Evolutionary conservation across 2,113 vertebrate genomes (phyloP), one percentile per base, ranked within the genome.

Genomic region (Acanthisitta chloris): DNA sequence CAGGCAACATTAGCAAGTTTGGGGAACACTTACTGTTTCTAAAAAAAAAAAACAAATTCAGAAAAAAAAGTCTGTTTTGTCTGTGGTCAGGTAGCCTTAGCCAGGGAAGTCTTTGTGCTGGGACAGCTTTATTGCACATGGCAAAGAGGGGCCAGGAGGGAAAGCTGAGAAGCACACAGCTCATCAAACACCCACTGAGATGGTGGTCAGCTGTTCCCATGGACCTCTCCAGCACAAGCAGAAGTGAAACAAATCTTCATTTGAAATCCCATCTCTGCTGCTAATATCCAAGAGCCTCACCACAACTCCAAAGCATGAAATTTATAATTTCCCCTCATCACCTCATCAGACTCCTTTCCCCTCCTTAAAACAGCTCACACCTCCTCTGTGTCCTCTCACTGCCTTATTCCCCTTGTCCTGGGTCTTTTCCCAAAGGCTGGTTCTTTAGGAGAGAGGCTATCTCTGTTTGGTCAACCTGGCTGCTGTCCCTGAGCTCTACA

Each of bases 401-500:
- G 51, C 24, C 23, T 64, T 64, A 40, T 21, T 73, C 45, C 26
- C 11, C 12, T 46, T 58, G 8, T 43, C 40, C 61, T n/a, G 43
- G 9, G 8, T 49, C 23, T 61, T 81, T 38, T 66, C 31, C 25
- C 67, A 57, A 45, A 34, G 36, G 9, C 12, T 78, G 81, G 36
- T 38, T 57, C 59, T 61, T 66, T 17, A 29, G 34, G 34, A 77
- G 23, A 26, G 26, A 83, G 19, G 20, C 16, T 54, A 74, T 42
- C 84, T 65, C 57, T 0, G 0, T 77, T 67, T 64, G 45, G 38
- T 79, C 4, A 0, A 17, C 25, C 46, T 65, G 58, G 34, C 23
- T 1, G 0, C 38, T 61, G 26, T 29, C 7, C 43, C 52, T 2
- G 1, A 58, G 55, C 19, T 24, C n/a, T 2, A 3, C 1, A 3